Conservation (phyloP, 2,888 invertebrate species). For the Pyrrhia umbra region DNA sequence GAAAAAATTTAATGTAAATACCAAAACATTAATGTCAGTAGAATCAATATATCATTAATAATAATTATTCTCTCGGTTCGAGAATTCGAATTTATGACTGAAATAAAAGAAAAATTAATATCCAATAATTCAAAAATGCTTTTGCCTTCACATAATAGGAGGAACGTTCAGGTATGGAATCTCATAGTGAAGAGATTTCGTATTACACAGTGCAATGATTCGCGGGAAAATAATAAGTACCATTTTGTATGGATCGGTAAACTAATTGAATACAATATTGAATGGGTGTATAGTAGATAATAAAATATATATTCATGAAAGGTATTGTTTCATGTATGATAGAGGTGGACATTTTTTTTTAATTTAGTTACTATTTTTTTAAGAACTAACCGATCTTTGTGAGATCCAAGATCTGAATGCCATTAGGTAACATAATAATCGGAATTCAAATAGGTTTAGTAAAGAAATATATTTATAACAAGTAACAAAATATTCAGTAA, state of each 20-base stretch:
- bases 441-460: too few relatives aligned
- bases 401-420: too few relatives aligned
- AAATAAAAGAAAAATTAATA: constrained; percentile 35
- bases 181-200: constrained; percentile 40
- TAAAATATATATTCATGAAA: too few relatives aligned
- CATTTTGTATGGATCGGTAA: constrained; percentile 40
- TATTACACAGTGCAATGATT: constrained; percentile 53
- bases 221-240: constrained; percentile 60
- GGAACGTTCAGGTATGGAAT: constrained; percentile 46
- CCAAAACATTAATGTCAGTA: not conserved
- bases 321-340: too few relatives aligned
- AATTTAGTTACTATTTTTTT: too few relatives aligned
- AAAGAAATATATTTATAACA: too few relatives aligned
- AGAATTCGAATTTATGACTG: constrained; percentile 32
- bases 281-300: too few relatives aligned
- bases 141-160: constrained; percentile 30
- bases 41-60: constrained; percentile 13
- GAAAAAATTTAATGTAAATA: too few relatives aligned
- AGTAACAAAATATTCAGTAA: too few relatives aligned
- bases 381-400: too few relatives aligned
- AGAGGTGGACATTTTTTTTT: too few relatives aligned
- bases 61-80: constrained; percentile 32
- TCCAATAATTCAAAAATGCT: constrained; percentile 45
- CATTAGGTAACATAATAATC: too few relatives aligned
- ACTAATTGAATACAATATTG: constrained; percentile 41